A percentile compares a stretch with the other conserved stretches of the same genome.
Evolutionary conservation across 2,113 vertebrate genomes (phyloP).

Genomic region (Platycercus adscitus): DNA sequence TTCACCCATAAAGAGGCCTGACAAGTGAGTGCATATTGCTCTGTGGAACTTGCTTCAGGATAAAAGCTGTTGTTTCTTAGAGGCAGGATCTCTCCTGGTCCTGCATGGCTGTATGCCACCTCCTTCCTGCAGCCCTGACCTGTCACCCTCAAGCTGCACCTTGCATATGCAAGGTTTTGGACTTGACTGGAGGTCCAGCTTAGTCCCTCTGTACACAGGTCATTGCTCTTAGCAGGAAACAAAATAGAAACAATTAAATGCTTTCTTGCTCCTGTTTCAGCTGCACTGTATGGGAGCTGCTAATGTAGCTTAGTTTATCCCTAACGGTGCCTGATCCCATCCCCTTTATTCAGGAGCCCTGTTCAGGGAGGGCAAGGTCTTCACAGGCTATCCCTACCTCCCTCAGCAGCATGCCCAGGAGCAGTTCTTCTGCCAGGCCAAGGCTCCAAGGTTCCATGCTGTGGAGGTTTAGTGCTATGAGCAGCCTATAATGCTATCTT

Average conservation of each 20-base stretch:
- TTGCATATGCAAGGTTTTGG: not conserved
- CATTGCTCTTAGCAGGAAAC: not conserved
- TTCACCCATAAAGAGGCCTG: not conserved
- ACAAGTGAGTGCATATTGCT: not conserved
- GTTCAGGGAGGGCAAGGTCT: not conserved
- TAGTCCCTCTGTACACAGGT: not conserved
- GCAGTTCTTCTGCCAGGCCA: not conserved
- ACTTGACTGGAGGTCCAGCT: not conserved
- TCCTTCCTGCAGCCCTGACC: not conserved
- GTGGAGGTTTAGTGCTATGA: not conserved
- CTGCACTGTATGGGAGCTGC: not conserved
- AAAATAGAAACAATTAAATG: not conserved
- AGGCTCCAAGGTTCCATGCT: rapidly evolving
- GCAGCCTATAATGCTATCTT: not conserved
- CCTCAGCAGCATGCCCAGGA: not conserved
- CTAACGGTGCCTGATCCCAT: not conserved
- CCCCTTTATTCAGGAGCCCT: not conserved
- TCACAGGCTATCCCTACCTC: not conserved
- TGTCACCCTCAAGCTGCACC: not conserved
- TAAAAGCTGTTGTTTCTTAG: not conserved
- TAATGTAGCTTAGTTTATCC: not conserved
- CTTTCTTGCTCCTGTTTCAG: not conserved
- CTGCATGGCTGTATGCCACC: not conserved
- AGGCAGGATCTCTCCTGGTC: not conserved
- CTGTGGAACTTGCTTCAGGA: not conserved